Conservation (phyloP, 2,888 invertebrate genomes). For the Gibbula magus region DNA sequence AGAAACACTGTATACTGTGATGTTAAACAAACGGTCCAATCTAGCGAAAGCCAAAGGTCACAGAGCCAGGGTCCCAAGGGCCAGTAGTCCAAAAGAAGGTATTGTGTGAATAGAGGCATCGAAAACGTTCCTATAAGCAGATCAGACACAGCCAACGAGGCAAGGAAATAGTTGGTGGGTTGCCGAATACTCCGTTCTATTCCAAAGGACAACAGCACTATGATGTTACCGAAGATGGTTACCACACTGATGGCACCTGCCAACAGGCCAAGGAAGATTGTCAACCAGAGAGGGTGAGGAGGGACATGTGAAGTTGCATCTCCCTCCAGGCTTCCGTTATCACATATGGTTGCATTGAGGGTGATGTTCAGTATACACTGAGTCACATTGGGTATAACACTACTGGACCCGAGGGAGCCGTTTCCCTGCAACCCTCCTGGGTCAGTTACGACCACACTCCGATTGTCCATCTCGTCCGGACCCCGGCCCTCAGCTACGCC, state of each 20-base stretch:
- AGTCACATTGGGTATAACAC: not conserved
- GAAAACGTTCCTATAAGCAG: constrained; percentile 98
- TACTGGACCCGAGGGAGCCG: not conserved
- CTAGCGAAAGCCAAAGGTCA: constrained; percentile 98
- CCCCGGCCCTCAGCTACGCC: not conserved
- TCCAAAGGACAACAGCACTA: constrained; percentile 95
- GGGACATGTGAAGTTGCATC: not conserved
- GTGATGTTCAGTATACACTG: constrained; percentile 30
- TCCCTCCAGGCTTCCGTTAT: not conserved
- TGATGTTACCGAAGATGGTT: constrained; percentile 95
- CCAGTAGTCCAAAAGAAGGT: constrained; percentile 97
- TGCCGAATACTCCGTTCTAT: constrained; percentile 92
- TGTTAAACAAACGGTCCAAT: constrained; percentile 98
- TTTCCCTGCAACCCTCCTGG: constrained; percentile 14
- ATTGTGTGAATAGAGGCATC: constrained; percentile 98
- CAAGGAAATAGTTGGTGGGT: constrained; percentile 99
- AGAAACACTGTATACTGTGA: constrained; percentile 99
- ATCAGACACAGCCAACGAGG: constrained; percentile 97
- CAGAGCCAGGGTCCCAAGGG: constrained; percentile 95
- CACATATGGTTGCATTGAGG: constrained; percentile 31
- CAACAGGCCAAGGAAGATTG: constrained; percentile 90
- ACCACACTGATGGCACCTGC: constrained; percentile 91
- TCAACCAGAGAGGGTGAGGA: constrained; percentile 89
- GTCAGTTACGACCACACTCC: not conserved
- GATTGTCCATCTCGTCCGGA: not conserved